Evolutionary conservation across 2,113 vertebrate genomes (phyloP).

Genomic region (Prietella phreatophila): DNA sequence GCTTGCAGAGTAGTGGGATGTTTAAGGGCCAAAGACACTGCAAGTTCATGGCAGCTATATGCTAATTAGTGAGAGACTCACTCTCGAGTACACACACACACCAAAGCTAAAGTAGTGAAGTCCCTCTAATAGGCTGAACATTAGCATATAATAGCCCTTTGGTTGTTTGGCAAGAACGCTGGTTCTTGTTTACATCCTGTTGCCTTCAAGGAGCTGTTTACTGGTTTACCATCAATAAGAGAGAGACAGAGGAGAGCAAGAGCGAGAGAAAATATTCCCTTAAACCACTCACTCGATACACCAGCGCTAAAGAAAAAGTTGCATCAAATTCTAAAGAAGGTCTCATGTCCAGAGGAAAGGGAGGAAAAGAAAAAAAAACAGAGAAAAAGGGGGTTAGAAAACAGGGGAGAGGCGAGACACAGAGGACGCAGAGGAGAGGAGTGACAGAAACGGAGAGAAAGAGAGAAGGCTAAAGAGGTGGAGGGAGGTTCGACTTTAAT

Average conservation of each 20-base stretch:
- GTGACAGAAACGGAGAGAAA: conserved; percentile 43
- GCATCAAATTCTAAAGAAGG: conserved; percentile 27
- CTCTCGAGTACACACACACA: conserved; percentile 12
- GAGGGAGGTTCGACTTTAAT: conserved; percentile 70
- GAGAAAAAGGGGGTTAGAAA: conserved; percentile 34
- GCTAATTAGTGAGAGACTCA: conserved; percentile 46
- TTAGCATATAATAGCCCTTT: conserved; percentile 54
- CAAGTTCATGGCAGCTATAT: conserved; percentile 48
- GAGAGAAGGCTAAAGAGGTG: conserved; percentile 46
- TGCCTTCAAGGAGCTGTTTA: conserved; percentile 48
- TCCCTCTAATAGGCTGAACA: conserved; percentile 51
- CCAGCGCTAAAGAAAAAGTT: conserved; percentile 35
- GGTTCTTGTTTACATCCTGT: conserved; percentile 38
- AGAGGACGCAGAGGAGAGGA: conserved; percentile 19
- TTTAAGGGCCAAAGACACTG: conserved; percentile 33
- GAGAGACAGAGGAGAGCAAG: background rate
- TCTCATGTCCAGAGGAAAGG: conserved; percentile 39
- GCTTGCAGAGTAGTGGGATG: conserved; percentile 32
- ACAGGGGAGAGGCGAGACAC: conserved; percentile 28
- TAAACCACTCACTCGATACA: background rate
- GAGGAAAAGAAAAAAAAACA: background rate
- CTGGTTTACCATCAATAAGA: conserved; percentile 30
- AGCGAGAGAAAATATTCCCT: background rate
- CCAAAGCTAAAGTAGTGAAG: conserved; percentile 47
- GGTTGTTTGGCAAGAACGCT: conserved; percentile 37